phyloP scores from a whole-genome alignment of 2,113 vertebrate genomes.

The Tragelaphus buxtoni region DNA sequence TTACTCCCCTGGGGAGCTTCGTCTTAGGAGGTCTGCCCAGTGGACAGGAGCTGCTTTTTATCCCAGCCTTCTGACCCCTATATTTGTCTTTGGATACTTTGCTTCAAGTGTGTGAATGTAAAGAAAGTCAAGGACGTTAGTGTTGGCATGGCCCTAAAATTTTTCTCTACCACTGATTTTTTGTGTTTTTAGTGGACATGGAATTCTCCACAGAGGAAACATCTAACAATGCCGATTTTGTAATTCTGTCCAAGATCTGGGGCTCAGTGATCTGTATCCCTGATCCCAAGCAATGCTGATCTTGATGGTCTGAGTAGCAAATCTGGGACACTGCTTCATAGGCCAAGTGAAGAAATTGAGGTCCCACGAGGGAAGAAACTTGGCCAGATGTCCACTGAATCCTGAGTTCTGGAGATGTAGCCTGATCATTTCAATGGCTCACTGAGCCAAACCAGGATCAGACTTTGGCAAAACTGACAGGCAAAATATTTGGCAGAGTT shows the following conservation, averaged over 20 bases:
- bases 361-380: neutral
- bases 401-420: neutral
- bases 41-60: neutral
- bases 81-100: neutral
- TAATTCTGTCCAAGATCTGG: neutral
- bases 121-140: neutral
- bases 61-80: neutral
- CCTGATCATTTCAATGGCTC: neutral
- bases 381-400: too few relatives aligned
- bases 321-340: neutral
- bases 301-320: too few relatives aligned
- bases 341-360: neutral
- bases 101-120: neutral
- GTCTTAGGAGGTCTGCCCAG: neutral
- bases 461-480: neutral
- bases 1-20: neutral
- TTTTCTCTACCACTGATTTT: neutral
- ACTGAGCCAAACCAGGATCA: neutral
- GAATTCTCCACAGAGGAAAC: neutral
- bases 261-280: neutral
- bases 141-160: neutral
- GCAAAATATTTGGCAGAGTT: neutral
- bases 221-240: neutral
- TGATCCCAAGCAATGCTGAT: neutral
- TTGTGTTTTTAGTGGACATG: neutral